A percentile compares a stretch with the other conserved stretches of the same genome.
Conservation (phyloP, 2,113 vertebrate genomes). For the Cyprinodon tularosa region DNA sequence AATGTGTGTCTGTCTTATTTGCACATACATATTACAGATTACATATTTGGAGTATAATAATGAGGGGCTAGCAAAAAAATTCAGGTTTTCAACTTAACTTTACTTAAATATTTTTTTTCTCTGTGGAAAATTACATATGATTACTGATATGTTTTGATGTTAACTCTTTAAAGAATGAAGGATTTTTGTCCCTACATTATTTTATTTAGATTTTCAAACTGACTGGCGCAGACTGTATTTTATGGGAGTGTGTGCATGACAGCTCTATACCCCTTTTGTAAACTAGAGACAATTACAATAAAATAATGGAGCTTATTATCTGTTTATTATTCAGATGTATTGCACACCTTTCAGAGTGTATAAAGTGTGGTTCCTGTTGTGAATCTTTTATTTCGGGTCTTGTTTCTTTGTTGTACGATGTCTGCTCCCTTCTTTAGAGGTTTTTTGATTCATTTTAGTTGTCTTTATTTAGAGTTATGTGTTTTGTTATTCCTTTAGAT, state of each 20-base stretch:
- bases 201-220: conserved; percentile 39
- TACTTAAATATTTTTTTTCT: background rate
- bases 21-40: conserved; percentile 27
- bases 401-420: background rate
- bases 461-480: background rate
- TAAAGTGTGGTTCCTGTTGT: background rate
- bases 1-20: conserved; percentile 36
- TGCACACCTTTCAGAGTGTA: background rate
- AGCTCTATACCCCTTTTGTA: background rate
- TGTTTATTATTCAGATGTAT: background rate
- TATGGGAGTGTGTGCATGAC: conserved; percentile 36
- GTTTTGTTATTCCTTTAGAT: background rate
- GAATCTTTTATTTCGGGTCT: background rate
- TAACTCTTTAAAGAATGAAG: conserved; percentile 29
- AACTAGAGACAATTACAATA: background rate
- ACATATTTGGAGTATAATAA: background rate
- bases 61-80: background rate
- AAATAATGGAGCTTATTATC: background rate
- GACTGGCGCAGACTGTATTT: conserved; percentile 35
- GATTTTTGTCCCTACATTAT: background rate
- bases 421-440: background rate
- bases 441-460: background rate
- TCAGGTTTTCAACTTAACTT: background rate
- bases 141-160: background rate
- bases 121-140: conserved; percentile 3